phyloP scores from a whole-genome alignment of 2,113 vertebrate genomes.

The Corynorhinus townsendii region DNA sequence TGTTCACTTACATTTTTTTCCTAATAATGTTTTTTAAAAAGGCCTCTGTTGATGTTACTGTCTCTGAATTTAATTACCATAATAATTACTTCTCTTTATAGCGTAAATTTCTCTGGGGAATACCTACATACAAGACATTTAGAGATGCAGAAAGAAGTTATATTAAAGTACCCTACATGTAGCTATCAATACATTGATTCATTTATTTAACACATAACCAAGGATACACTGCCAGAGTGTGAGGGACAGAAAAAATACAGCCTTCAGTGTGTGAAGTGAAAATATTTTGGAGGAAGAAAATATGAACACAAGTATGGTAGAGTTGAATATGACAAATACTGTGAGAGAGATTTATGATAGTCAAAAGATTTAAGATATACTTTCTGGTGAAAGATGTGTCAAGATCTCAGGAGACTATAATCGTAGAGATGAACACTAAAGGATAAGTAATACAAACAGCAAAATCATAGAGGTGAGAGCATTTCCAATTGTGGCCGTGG shows the following conservation, averaged over 20 bases:
- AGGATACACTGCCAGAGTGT: background rate
- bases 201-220: background rate
- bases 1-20: background rate
- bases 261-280: background rate
- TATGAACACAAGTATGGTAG: background rate
- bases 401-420: background rate
- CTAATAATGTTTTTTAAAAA: background rate
- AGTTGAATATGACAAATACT: background rate
- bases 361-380: background rate
- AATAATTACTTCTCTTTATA: background rate
- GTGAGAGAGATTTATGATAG: background rate
- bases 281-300: background rate
- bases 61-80: background rate
- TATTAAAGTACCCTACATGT: background rate
- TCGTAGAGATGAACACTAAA: background rate
- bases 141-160: background rate
- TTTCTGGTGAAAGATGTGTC: background rate
- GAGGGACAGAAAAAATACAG: background rate
- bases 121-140: background rate
- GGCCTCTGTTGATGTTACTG: background rate
- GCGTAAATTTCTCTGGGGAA: background rate
- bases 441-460: background rate
- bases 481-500: background rate
- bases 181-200: background rate
- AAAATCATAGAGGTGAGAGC: background rate